These are phyloP conservation scores for Sesamia nonagrioides DNA, from an alignment of 1,140 invertebrate genomes.

Conservation along the genomic window DNA sequence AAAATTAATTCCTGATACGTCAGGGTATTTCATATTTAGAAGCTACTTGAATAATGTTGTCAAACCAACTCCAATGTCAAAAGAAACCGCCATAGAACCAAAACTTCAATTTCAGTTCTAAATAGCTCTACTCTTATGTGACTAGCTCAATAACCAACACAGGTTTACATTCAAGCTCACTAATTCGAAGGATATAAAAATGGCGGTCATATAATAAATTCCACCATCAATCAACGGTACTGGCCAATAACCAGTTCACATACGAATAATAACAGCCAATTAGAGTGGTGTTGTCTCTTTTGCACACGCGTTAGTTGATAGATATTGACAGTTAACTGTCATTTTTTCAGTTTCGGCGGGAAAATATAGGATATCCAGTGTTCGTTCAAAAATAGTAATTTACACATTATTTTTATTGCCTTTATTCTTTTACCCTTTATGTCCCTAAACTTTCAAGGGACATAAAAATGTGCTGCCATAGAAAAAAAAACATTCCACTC, in stretches of 20 bases:
- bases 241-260: slow-evolving; percentile 23
- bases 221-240: slow-evolving; percentile 66
- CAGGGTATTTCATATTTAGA: no score
- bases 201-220: slow-evolving; percentile 59
- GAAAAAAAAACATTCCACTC: slow-evolving; percentile 18
- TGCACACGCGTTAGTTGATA: background rate
- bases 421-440: slow-evolving; percentile 1
- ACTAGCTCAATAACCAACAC: no score
- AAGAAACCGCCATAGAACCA: no score
- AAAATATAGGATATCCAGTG: background rate
- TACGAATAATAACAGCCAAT: slow-evolving; percentile 3
- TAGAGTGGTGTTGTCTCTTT: slow-evolving; percentile 56
- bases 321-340: slow-evolving; percentile 4
- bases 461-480: background rate
- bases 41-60: no score
- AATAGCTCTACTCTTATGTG: no score
- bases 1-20: no score
- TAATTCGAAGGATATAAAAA: slow-evolving; percentile 41
- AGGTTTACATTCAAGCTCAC: background rate
- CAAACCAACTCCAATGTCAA: no score
- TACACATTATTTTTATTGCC: background rate
- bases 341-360: background rate
- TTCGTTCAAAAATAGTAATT: no score
- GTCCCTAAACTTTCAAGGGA: slow-evolving; percentile 9
- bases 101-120: no score